Base-by-base conservation (phyloP, 2,113 vertebrate species). In the Ctenomys sociabilis region DNA sequence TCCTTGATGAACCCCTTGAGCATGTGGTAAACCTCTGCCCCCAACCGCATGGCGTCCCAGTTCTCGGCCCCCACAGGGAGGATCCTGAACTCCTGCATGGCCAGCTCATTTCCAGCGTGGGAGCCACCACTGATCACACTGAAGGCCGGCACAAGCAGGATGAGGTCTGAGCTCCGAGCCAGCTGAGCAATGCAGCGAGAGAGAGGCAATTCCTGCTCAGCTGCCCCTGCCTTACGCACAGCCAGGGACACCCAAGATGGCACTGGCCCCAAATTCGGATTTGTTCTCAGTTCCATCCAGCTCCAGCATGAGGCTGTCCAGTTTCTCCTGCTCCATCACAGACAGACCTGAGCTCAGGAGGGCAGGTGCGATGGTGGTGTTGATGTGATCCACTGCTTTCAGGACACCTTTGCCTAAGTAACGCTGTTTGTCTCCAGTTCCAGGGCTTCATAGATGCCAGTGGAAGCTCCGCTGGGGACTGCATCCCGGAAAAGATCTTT, bases 21-120 rank as follows among this genome's bases (percentile, higher is more conserved):
- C 5, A 99, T 99, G 97, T 99, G 99, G 90, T 99, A 99, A 68
- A 99, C 99, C 98, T 99, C 99, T 0, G 99, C 99, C 82, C 99
- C 99, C 0, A 99, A 98, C 45, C 99, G 98, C 97, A 99, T 98
- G 82, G 99, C 99, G 52, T 99, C 99, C 0, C 99, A 99, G 93
- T 99, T 99, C 97, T 99, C 99, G 0, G 99, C 99, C 21, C 99
- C 99, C n/a, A 99, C 99, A 0, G 99, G 99, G 86, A 99, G 98
- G 73, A 99, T 99, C 99, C 99, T 99, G 95, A 99, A 99, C 97
- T 99, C 99, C 96, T 99, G 99, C 99, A 99, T 99, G 59, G 99
- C 99, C 98, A 99, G 98, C 83, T 99, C 99, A 98, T 99, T 99
- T 37, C 99, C 99, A 45, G 99, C 99, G 0, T 99, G 99, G 85